Evolutionary conservation across 2,113 vertebrate species (phyloP), one percentile per base, ranked within the genome.

Genomic region (Lathamus discolor): DNA sequence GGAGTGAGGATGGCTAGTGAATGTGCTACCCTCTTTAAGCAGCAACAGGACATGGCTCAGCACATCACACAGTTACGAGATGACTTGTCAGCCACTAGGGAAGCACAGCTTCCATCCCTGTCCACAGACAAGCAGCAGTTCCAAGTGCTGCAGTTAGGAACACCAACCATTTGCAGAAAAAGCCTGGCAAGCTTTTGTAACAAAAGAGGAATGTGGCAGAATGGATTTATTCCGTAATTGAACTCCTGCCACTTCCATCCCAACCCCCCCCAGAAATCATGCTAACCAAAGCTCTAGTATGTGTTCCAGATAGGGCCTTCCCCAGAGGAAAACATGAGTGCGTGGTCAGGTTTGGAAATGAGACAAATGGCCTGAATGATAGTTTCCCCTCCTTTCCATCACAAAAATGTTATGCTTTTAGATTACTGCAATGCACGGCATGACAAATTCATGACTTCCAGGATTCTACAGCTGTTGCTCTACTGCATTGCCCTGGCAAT

Each of bases 261-360:
- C 81, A 94, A 95, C 92, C 73, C 8, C 67, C 95, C 95, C 91
- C 69, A 33, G 80, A 92, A 92, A 87, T 94, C 83, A 77, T 87
- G 70, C 91, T 95, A 91, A 92, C 83, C 93, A 59, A 69, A 77
- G 62, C 43, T 92, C 39, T 90, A 35, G 92, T 87, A 89, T 94
- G 90, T 96, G 93, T 96, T 96, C 96, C 95, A 94, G 96, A 84
- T 9, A 66, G 92, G 93, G 92, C 86, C 88, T 94, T 94, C 88
- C 96, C 93, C 92, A 17, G 80, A 91, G 77, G 83, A 95, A 93
- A 95, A 88, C 70, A 68, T 37, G 88, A 93, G 83, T 92, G 74
- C 57, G 83, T 83, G 83, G 74, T 49, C 91, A 91, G 52, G 95
- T 94, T 93, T 95, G 96, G 96, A 96, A 91, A 96, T 95, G 91